Evolutionary conservation across 2,797 vertebrate species (phyloP).

Genomic region (Danionella dracula): DNA sequence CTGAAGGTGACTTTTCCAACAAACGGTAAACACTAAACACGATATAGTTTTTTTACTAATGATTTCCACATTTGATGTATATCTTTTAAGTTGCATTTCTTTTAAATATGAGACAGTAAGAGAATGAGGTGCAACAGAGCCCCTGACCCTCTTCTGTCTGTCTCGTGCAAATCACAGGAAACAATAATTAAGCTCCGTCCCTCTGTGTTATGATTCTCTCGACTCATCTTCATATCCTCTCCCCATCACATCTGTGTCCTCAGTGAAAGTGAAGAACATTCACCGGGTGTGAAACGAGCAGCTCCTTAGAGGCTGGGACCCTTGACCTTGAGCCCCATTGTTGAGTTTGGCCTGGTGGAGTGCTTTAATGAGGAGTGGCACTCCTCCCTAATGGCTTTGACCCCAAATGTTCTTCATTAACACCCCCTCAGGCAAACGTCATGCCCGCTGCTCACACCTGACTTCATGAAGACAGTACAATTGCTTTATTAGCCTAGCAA

Average conservation of each 20-base stretch:
- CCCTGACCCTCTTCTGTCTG: neutral
- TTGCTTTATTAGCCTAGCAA: neutral
- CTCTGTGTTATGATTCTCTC: conserved; percentile 45
- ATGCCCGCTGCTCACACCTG: neutral
- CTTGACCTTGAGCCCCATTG: conserved; percentile 39
- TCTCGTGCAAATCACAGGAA: conserved; percentile 32
- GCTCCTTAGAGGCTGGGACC: conserved; percentile 29
- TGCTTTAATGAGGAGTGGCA: conserved; percentile 36
- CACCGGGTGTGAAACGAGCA: conserved; percentile 35
- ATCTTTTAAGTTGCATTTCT: no score
- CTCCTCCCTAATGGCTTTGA: conserved; percentile 39
- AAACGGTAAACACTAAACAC: no score
- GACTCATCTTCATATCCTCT: conserved; percentile 47
- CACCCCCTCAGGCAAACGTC: conserved; percentile 3
- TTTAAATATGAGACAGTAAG: no score
- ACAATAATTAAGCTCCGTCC: conserved; percentile 41
- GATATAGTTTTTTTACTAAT: no score
- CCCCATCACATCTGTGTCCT: conserved; percentile 47
- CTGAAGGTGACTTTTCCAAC: no score
- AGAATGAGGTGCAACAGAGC: neutral
- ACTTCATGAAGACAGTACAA: neutral
- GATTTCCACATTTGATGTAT: no score
- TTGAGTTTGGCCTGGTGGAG: conserved; percentile 33
- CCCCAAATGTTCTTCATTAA: conserved; percentile 41
- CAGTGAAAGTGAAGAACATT: conserved; percentile 11